Evolutionary conservation across 2,113 vertebrate species (phyloP), one percentile per base, ranked within the genome.

Genomic region (Sander vitreus): DNA sequence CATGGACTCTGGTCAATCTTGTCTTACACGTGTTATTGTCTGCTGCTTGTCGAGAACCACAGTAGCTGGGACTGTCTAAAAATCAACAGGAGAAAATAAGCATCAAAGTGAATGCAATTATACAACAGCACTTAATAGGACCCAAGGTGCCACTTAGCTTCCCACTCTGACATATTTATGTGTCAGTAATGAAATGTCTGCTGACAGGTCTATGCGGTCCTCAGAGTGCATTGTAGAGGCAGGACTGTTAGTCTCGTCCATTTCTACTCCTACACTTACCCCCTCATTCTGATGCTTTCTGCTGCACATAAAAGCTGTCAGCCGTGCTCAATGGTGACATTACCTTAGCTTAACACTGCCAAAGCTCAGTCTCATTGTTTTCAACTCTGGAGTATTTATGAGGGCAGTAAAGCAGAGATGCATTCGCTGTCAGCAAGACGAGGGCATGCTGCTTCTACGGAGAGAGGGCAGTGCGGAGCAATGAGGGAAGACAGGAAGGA

Each of bases 171-270:
- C 78, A 89, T 85, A 83, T 90, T 88, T 80, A 89, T 89, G 79
- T 73, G 81, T 74, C 85, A 55, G 73, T 92, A 91, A 93, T 91
- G 80, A 93, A 93, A 92, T 77, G 86, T 74, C 72, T 79, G 85
- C 87, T 81, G 90, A 92, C 87, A 58, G 73, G 54, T 80, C 73
- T 70, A 19, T 36, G 71, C 72, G 79, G 60, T 70, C 80, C 84
- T 85, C 70, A 23, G 82, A 89, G 78, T 73, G 78, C 81, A 36
- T 82, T 85, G 86, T 91, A 71, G 75, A 83, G 83, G 65, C 59
- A 51, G 89, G 48, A 73, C 57, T 25, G 77, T 83, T 84, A 71
- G 83, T 68, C 51, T 57, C 58, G 73, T 88, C 86, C 84, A 79
- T 89, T 85, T 76, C 69, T 54, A 48, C 39, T 47, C 87, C 89